These are phyloP conservation scores for Tetraodon nigroviridis DNA, from an alignment of 2,113 vertebrate genomes.

Conservation along the genomic window DNA sequence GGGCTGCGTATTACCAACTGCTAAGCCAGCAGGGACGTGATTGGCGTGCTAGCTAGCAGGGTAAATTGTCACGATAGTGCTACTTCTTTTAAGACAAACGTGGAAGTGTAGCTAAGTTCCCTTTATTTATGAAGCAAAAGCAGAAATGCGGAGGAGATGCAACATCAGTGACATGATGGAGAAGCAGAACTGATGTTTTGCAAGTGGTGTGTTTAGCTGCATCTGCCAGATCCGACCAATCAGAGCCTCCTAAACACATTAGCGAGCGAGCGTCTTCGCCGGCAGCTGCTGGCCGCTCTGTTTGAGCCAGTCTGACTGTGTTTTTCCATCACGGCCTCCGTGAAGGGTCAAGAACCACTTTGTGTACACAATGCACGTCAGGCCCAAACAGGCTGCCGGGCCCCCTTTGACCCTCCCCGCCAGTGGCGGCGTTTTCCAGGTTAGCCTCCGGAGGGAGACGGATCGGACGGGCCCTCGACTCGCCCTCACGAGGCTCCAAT, in stretches of 20 bases:
- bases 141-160: conserved; percentile 42
- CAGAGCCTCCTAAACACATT: conserved; percentile 6
- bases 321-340: conserved; percentile 47
- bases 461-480: conserved; percentile 3
- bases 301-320: conserved; percentile 20
- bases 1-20: no score
- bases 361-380: conserved; percentile 29
- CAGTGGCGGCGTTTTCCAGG: conserved; percentile 18
- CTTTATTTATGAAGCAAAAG: conserved; percentile 39
- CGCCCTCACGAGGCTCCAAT: conserved; percentile 35
- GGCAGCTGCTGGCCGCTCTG: conserved; percentile 30
- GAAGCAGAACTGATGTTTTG: conserved; percentile 47
- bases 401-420: conserved; percentile 10
- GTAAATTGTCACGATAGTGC: no score
- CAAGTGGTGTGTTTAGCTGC: neutral
- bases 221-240: conserved; percentile 10
- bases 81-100: no score
- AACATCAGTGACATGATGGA: conserved; percentile 2
- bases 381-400: conserved; percentile 18
- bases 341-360: conserved; percentile 49
- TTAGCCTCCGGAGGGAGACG: conserved; percentile 14
- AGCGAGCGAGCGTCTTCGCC: conserved; percentile 22
- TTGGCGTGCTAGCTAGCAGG: no score
- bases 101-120: conserved; percentile 15
- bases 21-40: no score